Evolutionary conservation across 2,113 vertebrate species (phyloP).

Genomic region (Lasiurus borealis): DNA sequence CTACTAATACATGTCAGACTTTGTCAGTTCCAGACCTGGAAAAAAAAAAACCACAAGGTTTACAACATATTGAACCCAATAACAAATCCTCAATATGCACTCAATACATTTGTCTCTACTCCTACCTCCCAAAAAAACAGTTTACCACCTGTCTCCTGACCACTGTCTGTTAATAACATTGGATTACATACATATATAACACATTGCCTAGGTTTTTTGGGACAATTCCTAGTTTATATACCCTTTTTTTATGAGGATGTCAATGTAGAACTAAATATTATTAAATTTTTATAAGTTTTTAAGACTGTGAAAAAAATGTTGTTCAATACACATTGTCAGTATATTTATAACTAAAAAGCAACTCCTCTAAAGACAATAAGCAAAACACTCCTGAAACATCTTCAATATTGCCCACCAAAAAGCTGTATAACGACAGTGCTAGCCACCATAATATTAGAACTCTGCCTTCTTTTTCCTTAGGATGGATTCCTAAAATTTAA

Average conservation of each 20-base stretch:
- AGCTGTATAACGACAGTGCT: background rate
- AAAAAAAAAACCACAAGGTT: slow-evolving; percentile 41
- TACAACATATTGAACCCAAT: background rate
- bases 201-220: background rate
- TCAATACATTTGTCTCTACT: background rate
- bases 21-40: background rate
- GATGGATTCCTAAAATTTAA: slow-evolving; percentile 41
- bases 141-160: background rate
- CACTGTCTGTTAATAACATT: background rate
- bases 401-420: background rate
- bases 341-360: slow-evolving; percentile 4
- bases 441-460: background rate
- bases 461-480: slow-evolving; percentile 28
- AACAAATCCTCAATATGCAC: background rate
- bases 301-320: background rate
- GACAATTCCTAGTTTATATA: background rate
- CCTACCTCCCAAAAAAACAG: background rate
- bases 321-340: background rate
- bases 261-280: slow-evolving; percentile 2
- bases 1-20: background rate
- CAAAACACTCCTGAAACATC: slow-evolving; percentile 6
- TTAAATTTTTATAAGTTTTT: background rate
- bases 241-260: background rate
- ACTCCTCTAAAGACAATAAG: background rate
- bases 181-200: background rate